Evolutionary conservation across 2,797 vertebrate species (phyloP).

Genomic region (Anguilla marmorata): DNA sequence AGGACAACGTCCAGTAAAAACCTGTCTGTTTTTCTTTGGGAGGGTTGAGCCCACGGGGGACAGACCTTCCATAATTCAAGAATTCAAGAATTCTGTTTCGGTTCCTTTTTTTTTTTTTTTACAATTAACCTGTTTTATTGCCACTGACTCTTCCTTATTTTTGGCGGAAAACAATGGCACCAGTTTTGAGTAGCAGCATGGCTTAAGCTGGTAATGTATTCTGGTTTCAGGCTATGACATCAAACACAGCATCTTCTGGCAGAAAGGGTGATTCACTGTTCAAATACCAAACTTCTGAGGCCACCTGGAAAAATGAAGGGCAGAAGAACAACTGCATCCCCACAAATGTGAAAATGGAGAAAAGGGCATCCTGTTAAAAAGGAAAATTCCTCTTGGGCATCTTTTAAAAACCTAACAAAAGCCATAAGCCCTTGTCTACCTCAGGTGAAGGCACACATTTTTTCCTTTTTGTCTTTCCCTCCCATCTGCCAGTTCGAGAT

Average conservation of each 20-base stretch:
- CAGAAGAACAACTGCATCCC: not conserved
- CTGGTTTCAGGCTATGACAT: not conserved
- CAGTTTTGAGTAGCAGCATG: not conserved
- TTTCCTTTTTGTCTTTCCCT: not conserved
- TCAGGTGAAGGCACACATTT: not conserved
- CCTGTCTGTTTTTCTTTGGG: not conserved
- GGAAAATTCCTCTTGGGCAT: not conserved
- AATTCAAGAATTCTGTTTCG: not conserved
- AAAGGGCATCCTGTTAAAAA: not conserved
- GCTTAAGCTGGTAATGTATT: not conserved
- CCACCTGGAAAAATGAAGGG: constrained; percentile 14
- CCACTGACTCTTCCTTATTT: not conserved
- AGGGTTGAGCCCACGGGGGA: not conserved
- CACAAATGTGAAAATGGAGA: not conserved
- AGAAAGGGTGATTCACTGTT: not conserved
- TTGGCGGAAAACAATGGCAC: constrained; percentile 1
- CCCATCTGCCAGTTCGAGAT: not conserved
- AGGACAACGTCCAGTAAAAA: not conserved
- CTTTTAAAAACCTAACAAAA: constrained; percentile 13
- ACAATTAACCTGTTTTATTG: not conserved
- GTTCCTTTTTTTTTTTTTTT: not conserved
- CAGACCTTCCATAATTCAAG: not conserved
- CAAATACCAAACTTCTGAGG: not conserved
- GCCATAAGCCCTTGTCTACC: constrained; percentile 4
- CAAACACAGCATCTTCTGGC: not conserved